These are phyloP conservation scores for Ditula angustiorana DNA, from an alignment of 2,888 invertebrate species.

Conservation along the genomic window DNA sequence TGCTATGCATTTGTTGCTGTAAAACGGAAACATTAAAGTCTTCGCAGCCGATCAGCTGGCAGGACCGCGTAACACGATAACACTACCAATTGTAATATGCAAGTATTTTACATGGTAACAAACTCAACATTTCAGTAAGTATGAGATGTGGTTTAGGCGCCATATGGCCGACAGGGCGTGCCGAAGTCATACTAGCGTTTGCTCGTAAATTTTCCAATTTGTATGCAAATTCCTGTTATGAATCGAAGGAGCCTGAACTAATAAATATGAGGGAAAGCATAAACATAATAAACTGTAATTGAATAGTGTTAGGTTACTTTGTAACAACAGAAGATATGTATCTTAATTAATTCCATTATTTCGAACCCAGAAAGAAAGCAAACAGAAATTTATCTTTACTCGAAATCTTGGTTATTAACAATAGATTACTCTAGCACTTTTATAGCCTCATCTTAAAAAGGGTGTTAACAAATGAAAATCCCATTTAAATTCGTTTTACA, in stretches of 20 bases:
- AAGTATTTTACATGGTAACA: neutral
- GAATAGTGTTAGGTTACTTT: neutral
- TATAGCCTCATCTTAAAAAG: too few species aligned
- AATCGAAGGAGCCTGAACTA: slow-evolving; percentile 47
- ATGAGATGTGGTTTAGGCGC: neutral
- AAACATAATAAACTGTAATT: slow-evolving; percentile 9
- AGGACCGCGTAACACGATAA: too few species aligned
- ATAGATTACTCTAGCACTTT: too few species aligned
- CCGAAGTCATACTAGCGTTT: slow-evolving; percentile 19
- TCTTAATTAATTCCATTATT: neutral
- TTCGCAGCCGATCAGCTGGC: too few species aligned
- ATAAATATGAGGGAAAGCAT: slow-evolving; percentile 8
- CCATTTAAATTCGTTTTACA: too few species aligned
- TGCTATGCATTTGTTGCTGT: too few species aligned
- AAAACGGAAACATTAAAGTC: too few species aligned
- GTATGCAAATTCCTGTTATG: slow-evolving; percentile 74
- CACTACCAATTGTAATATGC: too few species aligned
- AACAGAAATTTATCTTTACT: too few species aligned
- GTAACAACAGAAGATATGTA: neutral
- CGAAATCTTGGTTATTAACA: too few species aligned
- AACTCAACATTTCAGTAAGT: neutral
- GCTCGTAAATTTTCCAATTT: slow-evolving; percentile 70
- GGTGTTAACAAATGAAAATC: too few species aligned
- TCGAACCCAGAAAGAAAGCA: too few species aligned
- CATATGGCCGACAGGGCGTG: slow-evolving; percentile 2